Base-by-base conservation (phyloP, 2,888 invertebrate species). In the Mythimna impura region DNA sequence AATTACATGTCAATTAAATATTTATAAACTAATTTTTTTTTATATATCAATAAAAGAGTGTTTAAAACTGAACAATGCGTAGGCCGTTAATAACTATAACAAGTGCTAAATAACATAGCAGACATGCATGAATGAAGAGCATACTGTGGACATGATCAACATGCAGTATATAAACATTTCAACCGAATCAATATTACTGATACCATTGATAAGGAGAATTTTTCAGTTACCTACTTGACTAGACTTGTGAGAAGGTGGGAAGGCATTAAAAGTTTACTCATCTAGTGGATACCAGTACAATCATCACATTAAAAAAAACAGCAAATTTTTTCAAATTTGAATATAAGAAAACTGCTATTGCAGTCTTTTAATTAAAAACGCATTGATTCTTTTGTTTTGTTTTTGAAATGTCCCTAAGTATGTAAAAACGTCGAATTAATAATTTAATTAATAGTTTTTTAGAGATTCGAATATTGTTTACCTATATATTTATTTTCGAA, bases 381-480 rank as follows among this genome's bases (percentile, higher is more conserved):
- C 25, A 17, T 58, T 50, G n/a, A 66, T 20, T 25, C 8, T 40
- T 52, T n/a, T 61, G 9, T 34, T 50, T 65, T 6, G 12, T 50
- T 65, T 7, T 52, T 57, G 43, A 7, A 5, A 57, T 22, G 9
- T 22, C 3, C 20, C 30, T 47, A 73, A 40, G 3, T 61, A 55
- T 10, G 20, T 43, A 0, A 30, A 30, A 0, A 54, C n/a, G 25
- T 17, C 43, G 22, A 4, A 30, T 14, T 54, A 62, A 2, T 60
- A 30, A 10, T 8, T 0, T 40, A 57, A 7, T 25, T 47, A 12
- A 5, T 20, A 63, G 10, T 60, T 64, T 80, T 72, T 25, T 52
- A 22, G 34, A 17, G 40, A 64, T 69, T 82, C 66, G 3, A 62
- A 22, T 71, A 58, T 78, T 84, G 85, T 84, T 84, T 84, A 84